Percentiles rank a stretch among this genome's conserved stretches.
These are phyloP conservation scores for Chelon labrosus DNA, from an alignment of 2,797 vertebrate species.

Conservation along the genomic window DNA sequence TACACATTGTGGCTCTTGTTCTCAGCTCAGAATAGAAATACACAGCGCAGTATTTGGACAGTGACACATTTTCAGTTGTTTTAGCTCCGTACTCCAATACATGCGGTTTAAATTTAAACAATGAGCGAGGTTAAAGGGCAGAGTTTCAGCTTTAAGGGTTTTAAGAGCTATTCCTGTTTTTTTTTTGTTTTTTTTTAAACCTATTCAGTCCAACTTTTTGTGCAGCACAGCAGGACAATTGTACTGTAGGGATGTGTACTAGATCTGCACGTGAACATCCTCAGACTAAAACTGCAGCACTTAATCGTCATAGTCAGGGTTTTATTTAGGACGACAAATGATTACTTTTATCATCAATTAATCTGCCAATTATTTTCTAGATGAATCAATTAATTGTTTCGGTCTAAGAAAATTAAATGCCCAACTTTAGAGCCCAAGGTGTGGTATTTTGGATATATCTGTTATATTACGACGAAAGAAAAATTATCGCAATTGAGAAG, in stretches of 20 bases:
- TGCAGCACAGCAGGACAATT: too few species aligned
- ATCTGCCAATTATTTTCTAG: neutral
- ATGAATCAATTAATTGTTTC: neutral
- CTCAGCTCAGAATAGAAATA: slow-evolving; percentile 67
- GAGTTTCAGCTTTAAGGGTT: slow-evolving; percentile 17
- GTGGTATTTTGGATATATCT: neutral
- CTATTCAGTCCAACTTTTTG: neutral
- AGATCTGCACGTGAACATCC: neutral
- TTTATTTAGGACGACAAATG: too few species aligned
- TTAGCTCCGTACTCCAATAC: slow-evolving; percentile 49
- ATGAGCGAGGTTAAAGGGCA: slow-evolving; percentile 28
- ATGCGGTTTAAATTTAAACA: slow-evolving; percentile 57
- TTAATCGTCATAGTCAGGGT: neutral
- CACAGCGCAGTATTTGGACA: slow-evolving; percentile 56
- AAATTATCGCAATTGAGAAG: too few species aligned
- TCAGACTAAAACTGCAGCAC: neutral
- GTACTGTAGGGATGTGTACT: too few species aligned
- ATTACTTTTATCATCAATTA: neutral
- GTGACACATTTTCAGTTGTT: slow-evolving; percentile 67
- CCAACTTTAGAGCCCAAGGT: neutral
- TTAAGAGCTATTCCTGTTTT: neutral
- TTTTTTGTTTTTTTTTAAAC: neutral
- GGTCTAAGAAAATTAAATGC: neutral
- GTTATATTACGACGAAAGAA: neutral
- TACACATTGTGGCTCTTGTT: slow-evolving; percentile 67